These are phyloP conservation scores for Lethenteron camtschaticum DNA, from an alignment of 2,113 vertebrate species.

Conservation along the genomic window DNA sequence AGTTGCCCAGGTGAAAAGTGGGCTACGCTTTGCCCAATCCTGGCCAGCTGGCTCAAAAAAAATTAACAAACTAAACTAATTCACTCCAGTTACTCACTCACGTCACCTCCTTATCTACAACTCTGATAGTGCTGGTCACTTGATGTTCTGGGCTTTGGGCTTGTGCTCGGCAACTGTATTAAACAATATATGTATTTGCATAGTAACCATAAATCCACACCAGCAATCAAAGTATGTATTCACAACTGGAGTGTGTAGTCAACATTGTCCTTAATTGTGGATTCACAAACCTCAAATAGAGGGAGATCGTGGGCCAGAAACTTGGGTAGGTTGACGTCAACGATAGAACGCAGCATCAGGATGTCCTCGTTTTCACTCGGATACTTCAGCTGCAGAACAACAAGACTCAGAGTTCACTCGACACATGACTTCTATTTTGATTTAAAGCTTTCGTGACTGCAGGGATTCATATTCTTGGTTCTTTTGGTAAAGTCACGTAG, in stretches of 20 bases:
- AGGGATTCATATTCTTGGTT: too few relatives aligned
- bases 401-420: neutral
- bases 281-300: constrained; percentile 47
- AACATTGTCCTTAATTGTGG: too few relatives aligned
- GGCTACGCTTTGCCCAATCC: too few relatives aligned
- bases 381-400: constrained; percentile 38
- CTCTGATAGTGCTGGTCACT: too few relatives aligned
- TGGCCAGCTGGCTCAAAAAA: too few relatives aligned
- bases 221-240: neutral
- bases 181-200: neutral
- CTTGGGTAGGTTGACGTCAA: constrained; percentile 66
- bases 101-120: too few relatives aligned
- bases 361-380: constrained; percentile 62
- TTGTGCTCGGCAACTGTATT: neutral
- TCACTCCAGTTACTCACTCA: too few relatives aligned
- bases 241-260: too few relatives aligned
- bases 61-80: too few relatives aligned
- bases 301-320: constrained; percentile 63
- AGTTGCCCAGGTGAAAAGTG: too few relatives aligned
- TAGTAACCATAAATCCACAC: constrained; percentile 5
- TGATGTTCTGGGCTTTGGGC: too few relatives aligned
- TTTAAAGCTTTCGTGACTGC: neutral
- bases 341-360: constrained; percentile 57
- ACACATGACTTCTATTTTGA: neutral
- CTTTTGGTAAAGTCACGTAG: neutral